Conservation (phyloP, 2,888 invertebrate genomes). For the Polydesmus complanatus region DNA sequence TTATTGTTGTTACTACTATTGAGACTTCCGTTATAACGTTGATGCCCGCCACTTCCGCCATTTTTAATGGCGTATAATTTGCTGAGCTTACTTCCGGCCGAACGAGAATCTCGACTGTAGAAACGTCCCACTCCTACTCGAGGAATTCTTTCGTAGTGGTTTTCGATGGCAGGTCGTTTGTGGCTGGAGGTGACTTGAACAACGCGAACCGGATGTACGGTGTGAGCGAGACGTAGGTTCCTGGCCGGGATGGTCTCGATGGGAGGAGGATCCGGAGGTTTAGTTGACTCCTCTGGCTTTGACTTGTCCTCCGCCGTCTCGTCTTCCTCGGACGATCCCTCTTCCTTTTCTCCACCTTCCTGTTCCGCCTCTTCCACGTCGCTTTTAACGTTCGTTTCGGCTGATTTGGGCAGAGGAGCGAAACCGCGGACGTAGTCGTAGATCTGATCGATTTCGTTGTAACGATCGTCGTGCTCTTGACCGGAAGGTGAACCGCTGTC, state of each 20-base stretch:
- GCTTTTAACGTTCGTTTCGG: background rate
- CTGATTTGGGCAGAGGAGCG: conserved; percentile 63
- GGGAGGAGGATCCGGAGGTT: conserved; percentile 66
- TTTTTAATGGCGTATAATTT: background rate
- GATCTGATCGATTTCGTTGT: conserved; percentile 91
- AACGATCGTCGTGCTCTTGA: conserved; percentile 47
- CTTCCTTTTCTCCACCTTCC: background rate
- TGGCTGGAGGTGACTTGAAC: background rate
- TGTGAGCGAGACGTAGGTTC: conserved; percentile 10
- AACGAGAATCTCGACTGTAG: background rate
- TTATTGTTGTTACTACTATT: background rate
- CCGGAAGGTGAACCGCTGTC: background rate
- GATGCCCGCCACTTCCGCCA: background rate
- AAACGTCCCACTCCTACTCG: background rate
- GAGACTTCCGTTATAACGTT: background rate
- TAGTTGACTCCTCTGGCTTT: background rate
- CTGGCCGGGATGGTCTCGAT: conserved; percentile 74
- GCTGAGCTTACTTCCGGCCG: background rate
- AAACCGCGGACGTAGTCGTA: conserved; percentile 90
- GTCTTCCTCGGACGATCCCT: background rate
- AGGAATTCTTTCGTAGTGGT: conserved; percentile 15
- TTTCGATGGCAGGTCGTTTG: conserved; percentile 3
- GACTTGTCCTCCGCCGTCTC: background rate
- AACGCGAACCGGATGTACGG: background rate
- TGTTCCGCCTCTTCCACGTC: background rate